These are phyloP conservation scores for Alviniconcha strummeri DNA, from an alignment of 2,888 invertebrate genomes.

Conservation along the genomic window DNA sequence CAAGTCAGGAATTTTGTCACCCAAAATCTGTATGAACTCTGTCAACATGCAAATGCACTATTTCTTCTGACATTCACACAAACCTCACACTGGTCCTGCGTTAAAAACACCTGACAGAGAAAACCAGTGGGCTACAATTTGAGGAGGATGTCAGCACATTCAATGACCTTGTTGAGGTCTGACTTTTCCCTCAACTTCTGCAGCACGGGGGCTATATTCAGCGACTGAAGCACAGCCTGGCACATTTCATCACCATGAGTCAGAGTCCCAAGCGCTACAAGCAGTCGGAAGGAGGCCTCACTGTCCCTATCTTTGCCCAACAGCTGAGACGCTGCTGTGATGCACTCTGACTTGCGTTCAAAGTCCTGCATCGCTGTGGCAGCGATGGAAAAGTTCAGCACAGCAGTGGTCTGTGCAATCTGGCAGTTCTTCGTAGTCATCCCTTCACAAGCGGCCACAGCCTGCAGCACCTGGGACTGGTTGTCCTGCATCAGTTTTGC, in stretches of 20 bases:
- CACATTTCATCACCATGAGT: constrained; percentile 69
- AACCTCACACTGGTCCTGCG: too few species aligned
- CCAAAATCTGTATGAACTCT: too few species aligned
- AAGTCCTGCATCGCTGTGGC: constrained; percentile 53
- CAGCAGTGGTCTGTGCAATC: constrained; percentile 84
- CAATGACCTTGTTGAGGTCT: constrained; percentile 64
- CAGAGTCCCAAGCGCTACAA: constrained; percentile 87
- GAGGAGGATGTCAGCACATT: constrained; percentile 58
- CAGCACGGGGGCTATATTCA: constrained; percentile 56
- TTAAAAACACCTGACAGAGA: not conserved
- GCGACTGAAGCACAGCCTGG: constrained; percentile 62
- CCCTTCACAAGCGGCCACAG: constrained; percentile 49
- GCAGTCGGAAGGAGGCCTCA: constrained; percentile 85
- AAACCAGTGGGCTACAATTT: not conserved
- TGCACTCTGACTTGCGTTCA: constrained; percentile 63
- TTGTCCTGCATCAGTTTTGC: constrained; percentile 55
- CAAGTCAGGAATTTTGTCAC: too few species aligned
- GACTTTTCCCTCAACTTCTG: constrained; percentile 45
- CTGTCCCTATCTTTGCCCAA: constrained; percentile 75
- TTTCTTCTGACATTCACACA: too few species aligned
- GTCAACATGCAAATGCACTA: too few species aligned
- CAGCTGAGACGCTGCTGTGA: constrained; percentile 52
- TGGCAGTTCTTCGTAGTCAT: constrained; percentile 75
- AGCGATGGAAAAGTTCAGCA: constrained; percentile 83
- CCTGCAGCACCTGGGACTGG: constrained; percentile 57